These are phyloP conservation scores for Drosophila dives DNA, from an alignment of 2,888 invertebrate species.

Conservation along the genomic window DNA sequence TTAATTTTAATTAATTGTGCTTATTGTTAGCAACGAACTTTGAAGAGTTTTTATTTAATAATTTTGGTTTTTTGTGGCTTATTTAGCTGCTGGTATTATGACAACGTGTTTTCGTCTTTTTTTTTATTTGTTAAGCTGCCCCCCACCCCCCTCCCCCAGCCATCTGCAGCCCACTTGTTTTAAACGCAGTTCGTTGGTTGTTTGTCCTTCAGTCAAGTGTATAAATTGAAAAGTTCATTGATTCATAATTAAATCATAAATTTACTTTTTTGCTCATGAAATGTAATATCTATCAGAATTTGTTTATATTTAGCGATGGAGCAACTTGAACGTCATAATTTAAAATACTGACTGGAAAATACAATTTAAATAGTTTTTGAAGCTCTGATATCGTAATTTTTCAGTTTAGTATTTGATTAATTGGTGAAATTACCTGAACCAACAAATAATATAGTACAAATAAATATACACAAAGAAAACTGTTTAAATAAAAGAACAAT, in stretches of 20 bases:
- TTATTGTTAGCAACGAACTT: constrained; percentile 55
- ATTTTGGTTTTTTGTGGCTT: neutral
- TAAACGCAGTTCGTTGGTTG: constrained; percentile 44
- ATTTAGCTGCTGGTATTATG: constrained; percentile 30
- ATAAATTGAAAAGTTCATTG: constrained; percentile 66
- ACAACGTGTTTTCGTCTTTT: constrained; percentile 62
- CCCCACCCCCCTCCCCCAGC: constrained; percentile 6
- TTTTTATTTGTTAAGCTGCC: neutral
- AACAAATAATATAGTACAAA: too few species aligned
- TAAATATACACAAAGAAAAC: constrained; percentile 30
- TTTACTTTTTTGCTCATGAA: constrained; percentile 43
- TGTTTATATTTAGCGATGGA: constrained; percentile 18
- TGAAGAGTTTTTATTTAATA: constrained; percentile 37
- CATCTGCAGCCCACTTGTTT: constrained; percentile 2
- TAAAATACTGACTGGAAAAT: too few species aligned
- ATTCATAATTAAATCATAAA: constrained; percentile 68
- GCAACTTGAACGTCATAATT: neutral
- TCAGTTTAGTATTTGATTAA: too few species aligned
- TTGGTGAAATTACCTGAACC: too few species aligned
- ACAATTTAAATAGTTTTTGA: too few species aligned
- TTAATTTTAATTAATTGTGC: constrained; percentile 73
- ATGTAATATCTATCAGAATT: constrained; percentile 36
- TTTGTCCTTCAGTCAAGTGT: constrained; percentile 65
- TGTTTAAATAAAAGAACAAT: constrained; percentile 53
- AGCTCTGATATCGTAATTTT: too few species aligned